Conservation (phyloP, 2,113 vertebrate genomes). For the Gasterosteus aculeatus region DNA sequence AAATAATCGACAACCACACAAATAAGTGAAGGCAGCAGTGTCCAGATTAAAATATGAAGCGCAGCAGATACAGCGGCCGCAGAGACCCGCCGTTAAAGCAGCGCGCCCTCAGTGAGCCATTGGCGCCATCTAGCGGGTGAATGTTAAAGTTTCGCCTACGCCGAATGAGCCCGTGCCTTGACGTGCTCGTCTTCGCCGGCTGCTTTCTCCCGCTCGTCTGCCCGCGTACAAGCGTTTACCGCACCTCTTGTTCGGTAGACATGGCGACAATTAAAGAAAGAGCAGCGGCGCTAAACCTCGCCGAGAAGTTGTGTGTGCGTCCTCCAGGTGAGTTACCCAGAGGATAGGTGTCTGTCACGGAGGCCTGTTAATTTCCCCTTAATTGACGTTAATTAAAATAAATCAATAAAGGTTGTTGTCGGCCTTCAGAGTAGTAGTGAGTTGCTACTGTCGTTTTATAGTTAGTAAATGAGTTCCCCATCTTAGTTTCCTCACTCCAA, state of each 20-base stretch:
- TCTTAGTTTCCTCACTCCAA: background rate
- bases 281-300: constrained; percentile 67
- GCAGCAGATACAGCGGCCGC: background rate
- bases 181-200: background rate
- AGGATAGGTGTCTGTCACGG: fast-evolving
- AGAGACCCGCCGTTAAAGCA: too few species aligned
- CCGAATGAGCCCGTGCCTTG: background rate
- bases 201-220: background rate
- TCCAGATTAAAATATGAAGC: background rate
- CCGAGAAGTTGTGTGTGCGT: constrained; percentile 66
- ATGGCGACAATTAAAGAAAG: constrained; percentile 73
- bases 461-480: background rate
- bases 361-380: background rate
- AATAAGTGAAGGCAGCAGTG: background rate
- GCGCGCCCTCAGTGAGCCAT: background rate
- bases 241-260: background rate
- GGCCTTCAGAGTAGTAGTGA: background rate
- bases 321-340: constrained; percentile 49
- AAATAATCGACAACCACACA: background rate
- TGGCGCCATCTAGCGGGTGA: constrained; percentile 57
- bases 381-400: background rate
- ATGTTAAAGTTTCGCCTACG: background rate
- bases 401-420: background rate
- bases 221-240: background rate
- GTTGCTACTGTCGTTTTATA: background rate